Conservation (phyloP, 2,888 invertebrate species). For the Mythimna vitellina region DNA sequence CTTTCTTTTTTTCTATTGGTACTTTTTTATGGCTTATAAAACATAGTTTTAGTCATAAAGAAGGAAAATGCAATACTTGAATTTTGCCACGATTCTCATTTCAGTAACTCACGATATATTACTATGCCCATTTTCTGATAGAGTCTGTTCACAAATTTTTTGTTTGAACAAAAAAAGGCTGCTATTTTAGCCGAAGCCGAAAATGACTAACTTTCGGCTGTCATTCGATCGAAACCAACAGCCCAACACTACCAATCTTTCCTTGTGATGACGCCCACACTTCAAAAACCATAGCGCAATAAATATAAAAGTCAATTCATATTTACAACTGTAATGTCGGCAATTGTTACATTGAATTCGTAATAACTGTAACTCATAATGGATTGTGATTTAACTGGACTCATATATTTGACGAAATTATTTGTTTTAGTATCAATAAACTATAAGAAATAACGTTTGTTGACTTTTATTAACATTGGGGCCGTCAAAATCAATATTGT, state of each 20-base stretch:
- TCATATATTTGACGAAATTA: conserved; percentile 22
- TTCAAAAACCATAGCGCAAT: conserved; percentile 24
- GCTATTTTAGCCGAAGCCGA: no score
- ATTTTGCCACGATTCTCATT: no score
- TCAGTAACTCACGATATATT: no score
- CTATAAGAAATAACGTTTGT: conserved; percentile 22
- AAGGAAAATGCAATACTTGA: no score
- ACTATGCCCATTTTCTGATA: no score
- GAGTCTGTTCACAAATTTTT: no score
- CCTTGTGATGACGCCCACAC: conserved; percentile 27
- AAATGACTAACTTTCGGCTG: not conserved
- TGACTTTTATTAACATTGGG: not conserved
- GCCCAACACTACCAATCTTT: conserved; percentile 31
- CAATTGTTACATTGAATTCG: conserved; percentile 40
- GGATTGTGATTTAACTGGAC: conserved; percentile 30
- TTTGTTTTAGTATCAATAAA: conserved; percentile 45
- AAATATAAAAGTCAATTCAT: conserved; percentile 52
- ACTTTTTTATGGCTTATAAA: no score
- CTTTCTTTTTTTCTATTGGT: no score
- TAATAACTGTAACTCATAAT: conserved; percentile 37
- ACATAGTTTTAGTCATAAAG: no score
- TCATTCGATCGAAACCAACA: conserved; percentile 10
- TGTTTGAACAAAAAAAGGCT: no score
- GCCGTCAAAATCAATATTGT: no score
- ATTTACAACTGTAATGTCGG: conserved; percentile 38